Percentiles rank a stretch among this genome's conserved stretches.
These are phyloP conservation scores for Hyposoter dolosus DNA, from an alignment of 2,888 invertebrate species.

Conservation along the genomic window DNA sequence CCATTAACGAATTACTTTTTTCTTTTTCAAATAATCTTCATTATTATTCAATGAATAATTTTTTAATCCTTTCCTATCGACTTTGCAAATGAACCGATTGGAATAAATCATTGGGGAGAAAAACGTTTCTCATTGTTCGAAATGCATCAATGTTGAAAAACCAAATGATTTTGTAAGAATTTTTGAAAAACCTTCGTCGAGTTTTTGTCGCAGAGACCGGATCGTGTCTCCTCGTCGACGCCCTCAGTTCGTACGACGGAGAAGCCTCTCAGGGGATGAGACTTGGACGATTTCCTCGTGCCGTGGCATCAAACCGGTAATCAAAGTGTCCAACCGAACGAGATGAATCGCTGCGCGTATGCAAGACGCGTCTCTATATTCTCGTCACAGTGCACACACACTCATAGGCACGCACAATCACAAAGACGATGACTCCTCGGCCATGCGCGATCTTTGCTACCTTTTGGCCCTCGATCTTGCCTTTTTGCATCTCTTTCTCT, in stretches of 20 bases:
- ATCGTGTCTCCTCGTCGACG: slow-evolving; percentile 14
- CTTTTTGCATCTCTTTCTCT: slow-evolving; percentile 49
- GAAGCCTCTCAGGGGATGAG: slow-evolving; percentile 59
- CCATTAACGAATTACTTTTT: not conserved
- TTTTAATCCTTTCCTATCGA: not conserved
- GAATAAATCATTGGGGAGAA: not conserved
- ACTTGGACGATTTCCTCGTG: slow-evolving; percentile 75
- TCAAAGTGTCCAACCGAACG: slow-evolving; percentile 82
- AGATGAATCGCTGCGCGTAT: slow-evolving; percentile 79
- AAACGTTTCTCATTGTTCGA: not conserved
- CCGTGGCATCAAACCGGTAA: slow-evolving; percentile 81
- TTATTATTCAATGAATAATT: not conserved
- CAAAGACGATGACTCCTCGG: slow-evolving; percentile 43
- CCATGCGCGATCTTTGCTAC: slow-evolving; percentile 44
- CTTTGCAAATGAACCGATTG: not conserved
- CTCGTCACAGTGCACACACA: slow-evolving; percentile 70
- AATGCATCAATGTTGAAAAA: not conserved
- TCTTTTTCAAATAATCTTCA: not conserved
- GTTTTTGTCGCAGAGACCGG: slow-evolving; percentile 39
- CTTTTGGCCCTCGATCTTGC: slow-evolving; percentile 36
- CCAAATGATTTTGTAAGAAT: slow-evolving; percentile 6
- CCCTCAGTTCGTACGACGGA: slow-evolving; percentile 42
- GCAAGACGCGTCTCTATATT: slow-evolving; percentile 68
- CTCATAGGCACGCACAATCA: not conserved
- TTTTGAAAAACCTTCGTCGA: slow-evolving; percentile 11